These are phyloP conservation scores for Pristionchus maxplancki DNA, from an alignment of 2,888 invertebrate genomes.

Conservation along the genomic window DNA sequence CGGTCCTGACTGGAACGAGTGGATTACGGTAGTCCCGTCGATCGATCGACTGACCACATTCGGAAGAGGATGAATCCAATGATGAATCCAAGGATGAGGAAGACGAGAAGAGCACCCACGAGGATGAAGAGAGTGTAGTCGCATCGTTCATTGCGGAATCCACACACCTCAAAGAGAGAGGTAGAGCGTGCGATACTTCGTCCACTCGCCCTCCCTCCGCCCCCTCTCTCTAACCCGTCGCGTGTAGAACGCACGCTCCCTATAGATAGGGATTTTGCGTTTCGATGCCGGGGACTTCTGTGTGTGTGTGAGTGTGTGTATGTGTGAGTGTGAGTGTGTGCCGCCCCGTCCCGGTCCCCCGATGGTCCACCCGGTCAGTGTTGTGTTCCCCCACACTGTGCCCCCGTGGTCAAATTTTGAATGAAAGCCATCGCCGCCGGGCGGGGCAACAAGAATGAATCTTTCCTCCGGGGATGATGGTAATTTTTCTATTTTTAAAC, in stretches of 20 bases:
- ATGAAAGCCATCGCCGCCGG: background rate
- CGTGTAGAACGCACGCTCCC: background rate
- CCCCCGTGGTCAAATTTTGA: background rate
- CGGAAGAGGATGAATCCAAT: slow-evolving; percentile 65
- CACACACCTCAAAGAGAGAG: slow-evolving; percentile 58
- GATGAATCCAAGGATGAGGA: slow-evolving; percentile 37
- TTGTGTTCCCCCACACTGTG: background rate
- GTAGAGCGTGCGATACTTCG: background rate
- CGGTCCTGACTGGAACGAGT: slow-evolving; percentile 69
- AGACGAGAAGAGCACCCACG: slow-evolving; percentile 53
- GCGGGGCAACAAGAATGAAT: background rate
- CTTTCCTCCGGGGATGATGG: background rate
- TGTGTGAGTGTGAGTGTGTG: background rate
- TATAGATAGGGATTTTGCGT: background rate
- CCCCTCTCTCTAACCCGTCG: background rate
- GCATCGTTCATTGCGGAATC: slow-evolving; percentile 71
- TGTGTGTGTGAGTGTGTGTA: background rate
- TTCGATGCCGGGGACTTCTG: background rate
- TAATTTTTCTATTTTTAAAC: too few species aligned
- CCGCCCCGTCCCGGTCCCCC: background rate
- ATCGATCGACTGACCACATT: slow-evolving; percentile 60
- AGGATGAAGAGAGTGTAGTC: slow-evolving; percentile 69
- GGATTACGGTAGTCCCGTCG: background rate
- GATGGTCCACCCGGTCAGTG: background rate
- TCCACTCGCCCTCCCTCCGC: background rate